Percentiles rank a stretch among this genome's conserved stretches.
Conservation (phyloP, 1,140 invertebrate genomes). For the Teleogryllus occipitalis region DNA sequence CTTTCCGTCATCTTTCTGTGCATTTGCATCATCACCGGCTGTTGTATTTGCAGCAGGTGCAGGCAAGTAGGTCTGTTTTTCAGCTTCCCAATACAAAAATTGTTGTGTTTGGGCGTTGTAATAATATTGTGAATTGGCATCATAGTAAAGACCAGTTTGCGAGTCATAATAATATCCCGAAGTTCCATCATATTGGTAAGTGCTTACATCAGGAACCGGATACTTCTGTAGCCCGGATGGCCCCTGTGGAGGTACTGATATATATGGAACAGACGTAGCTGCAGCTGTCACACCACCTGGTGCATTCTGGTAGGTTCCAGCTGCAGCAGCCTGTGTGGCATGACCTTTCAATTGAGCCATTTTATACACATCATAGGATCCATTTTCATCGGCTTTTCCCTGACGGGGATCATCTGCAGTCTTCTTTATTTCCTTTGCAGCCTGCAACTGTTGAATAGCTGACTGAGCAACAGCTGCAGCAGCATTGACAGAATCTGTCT, state of each 20-base stretch:
- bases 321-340: not conserved
- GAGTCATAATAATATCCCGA: slow-evolving; percentile 97
- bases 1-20: slow-evolving; percentile 30
- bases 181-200: slow-evolving; percentile 88
- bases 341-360: slow-evolving; percentile 10
- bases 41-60: slow-evolving; percentile 50
- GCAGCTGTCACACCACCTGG: not conserved
- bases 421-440: slow-evolving; percentile 24
- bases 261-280: not conserved
- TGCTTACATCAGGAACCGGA: slow-evolving; percentile 74
- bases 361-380: slow-evolving; percentile 4
- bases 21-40: slow-evolving; percentile 14
- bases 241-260: not conserved
- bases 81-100: slow-evolving; percentile 92
- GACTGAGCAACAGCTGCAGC: slow-evolving; percentile 48
- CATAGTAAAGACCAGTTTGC: slow-evolving; percentile 87
- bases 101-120: slow-evolving; percentile 82
- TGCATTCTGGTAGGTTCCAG: slow-evolving; percentile 5
- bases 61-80: slow-evolving; percentile 69
- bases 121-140: slow-evolving; percentile 88
- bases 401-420: not conserved
- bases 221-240: not conserved
- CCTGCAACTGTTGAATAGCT: slow-evolving; percentile 44
- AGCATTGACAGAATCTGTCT: slow-evolving; percentile 43
- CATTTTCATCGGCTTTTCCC: not conserved